Conservation (phyloP, 2,797 vertebrate genomes). For the Malacoctenus gilli region DNA sequence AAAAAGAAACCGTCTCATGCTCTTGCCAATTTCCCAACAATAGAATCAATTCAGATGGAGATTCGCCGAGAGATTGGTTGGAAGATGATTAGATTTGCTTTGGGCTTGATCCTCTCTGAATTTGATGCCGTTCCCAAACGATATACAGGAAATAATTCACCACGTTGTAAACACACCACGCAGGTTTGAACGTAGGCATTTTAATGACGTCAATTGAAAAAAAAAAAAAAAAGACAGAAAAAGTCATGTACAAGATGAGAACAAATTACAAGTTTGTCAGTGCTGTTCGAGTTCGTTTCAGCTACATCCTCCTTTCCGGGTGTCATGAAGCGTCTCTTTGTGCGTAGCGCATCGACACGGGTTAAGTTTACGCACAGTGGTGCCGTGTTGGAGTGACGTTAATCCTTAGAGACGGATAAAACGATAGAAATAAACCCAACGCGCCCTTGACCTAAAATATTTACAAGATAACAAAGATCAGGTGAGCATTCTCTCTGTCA, state of each 20-base stretch:
- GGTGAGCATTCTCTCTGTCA: constrained; percentile 63
- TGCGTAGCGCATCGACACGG: constrained; percentile 42
- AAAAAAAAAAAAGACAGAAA: constrained; percentile 60
- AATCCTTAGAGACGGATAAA: constrained; percentile 64
- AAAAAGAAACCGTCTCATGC: constrained; percentile 2
- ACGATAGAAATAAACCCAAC: constrained; percentile 51
- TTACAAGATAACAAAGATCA: constrained; percentile 51
- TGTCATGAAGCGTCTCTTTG: constrained; percentile 34
- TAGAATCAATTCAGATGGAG: constrained; percentile 31
- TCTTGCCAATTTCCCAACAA: constrained; percentile 47
- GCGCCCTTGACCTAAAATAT: constrained; percentile 65
- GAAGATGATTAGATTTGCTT: constrained; percentile 30
- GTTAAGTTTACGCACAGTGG: constrained; percentile 51
- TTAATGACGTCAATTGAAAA: constrained; percentile 71
- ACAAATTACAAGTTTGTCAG: constrained; percentile 41
- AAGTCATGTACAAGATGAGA: constrained; percentile 46
- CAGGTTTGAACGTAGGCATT: constrained; percentile 62
- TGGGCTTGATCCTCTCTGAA: neutral
- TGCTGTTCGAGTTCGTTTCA: constrained; percentile 22
- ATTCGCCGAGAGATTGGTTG: constrained; percentile 35
- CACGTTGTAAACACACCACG: constrained; percentile 8
- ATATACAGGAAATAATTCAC: constrained; percentile 15
- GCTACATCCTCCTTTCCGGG: constrained; percentile 34
- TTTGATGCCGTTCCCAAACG: constrained; percentile 13
- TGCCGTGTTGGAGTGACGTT: constrained; percentile 58